These are phyloP conservation scores for Vanacampus margaritifer DNA, from an alignment of 2,113 vertebrate species.

Conservation along the genomic window DNA sequence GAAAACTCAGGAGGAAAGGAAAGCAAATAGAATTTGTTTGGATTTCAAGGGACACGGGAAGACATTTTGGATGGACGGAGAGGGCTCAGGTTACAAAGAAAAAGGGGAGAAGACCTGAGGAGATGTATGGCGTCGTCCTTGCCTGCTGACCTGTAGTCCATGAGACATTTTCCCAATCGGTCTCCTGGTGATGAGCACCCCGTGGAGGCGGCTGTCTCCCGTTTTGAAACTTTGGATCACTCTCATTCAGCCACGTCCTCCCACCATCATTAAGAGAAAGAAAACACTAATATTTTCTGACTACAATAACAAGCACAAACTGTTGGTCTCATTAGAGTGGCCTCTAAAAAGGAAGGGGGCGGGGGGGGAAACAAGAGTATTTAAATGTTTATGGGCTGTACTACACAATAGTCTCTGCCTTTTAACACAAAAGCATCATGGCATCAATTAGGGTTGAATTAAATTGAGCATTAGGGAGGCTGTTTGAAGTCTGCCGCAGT, in stretches of 20 bases:
- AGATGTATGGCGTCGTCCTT: slow-evolving; percentile 47
- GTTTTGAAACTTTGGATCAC: slow-evolving; percentile 41
- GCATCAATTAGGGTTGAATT: slow-evolving; percentile 32
- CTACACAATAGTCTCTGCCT: slow-evolving; percentile 32
- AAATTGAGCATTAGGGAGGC: slow-evolving; percentile 32
- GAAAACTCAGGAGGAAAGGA: background rate
- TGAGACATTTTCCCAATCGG: slow-evolving; percentile 50
- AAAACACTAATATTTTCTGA: slow-evolving; percentile 1
- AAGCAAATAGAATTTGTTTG: slow-evolving; percentile 6
- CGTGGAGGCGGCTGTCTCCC: slow-evolving; percentile 36
- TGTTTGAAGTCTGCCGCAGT: slow-evolving; percentile 6
- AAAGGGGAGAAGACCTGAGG: slow-evolving; percentile 37
- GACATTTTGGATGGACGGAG: slow-evolving; percentile 23
- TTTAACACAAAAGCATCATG: slow-evolving; percentile 24
- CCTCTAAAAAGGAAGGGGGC: background rate
- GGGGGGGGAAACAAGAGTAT: slow-evolving; percentile 4
- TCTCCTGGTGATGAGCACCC: slow-evolving; percentile 48
- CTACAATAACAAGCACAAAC: slow-evolving; percentile 13
- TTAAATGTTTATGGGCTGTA: slow-evolving; percentile 11
- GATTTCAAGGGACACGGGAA: slow-evolving; percentile 15
- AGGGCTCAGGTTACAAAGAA: slow-evolving; percentile 27
- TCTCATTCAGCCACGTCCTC: slow-evolving; percentile 25
- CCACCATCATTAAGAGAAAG: slow-evolving; percentile 16
- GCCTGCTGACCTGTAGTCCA: slow-evolving; percentile 51
- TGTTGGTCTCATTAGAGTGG: slow-evolving; percentile 26